Evolutionary conservation across 1,140 invertebrate species (phyloP).

Genomic region (Drosophila suzukii): DNA sequence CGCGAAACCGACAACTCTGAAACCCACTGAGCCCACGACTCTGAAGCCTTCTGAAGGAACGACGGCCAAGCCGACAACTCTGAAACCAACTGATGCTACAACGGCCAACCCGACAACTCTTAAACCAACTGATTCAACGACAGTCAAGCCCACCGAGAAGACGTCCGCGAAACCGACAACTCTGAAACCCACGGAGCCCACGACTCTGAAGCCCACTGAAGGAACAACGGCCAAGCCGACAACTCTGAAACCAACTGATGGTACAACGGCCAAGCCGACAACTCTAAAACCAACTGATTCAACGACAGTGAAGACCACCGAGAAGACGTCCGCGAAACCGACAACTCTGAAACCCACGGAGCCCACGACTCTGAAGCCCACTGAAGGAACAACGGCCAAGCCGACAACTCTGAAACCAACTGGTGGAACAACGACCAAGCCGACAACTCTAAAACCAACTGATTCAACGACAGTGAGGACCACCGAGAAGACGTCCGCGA

Average conservation of each 20-base stretch:
- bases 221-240: background rate
- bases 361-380: background rate
- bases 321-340: background rate
- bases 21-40: too few species aligned
- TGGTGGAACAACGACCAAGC: background rate
- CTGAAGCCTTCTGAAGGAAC: too few species aligned
- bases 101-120: too few species aligned
- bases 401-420: constrained; percentile 1
- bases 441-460: background rate
- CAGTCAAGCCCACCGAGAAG: background rate
- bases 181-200: background rate
- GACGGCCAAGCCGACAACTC: too few species aligned
- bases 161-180: background rate
- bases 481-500: background rate
- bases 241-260: background rate
- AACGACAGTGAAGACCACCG: background rate
- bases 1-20: constrained; percentile 3
- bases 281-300: background rate
- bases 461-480: background rate
- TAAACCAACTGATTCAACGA: background rate
- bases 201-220: background rate
- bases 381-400: background rate
- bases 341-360: constrained; percentile 11
- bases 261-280: background rate
- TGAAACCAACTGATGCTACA: too few species aligned